Evolutionary conservation across 1,140 invertebrate species (phyloP).

Genomic region (Galendromus occidentalis): DNA sequence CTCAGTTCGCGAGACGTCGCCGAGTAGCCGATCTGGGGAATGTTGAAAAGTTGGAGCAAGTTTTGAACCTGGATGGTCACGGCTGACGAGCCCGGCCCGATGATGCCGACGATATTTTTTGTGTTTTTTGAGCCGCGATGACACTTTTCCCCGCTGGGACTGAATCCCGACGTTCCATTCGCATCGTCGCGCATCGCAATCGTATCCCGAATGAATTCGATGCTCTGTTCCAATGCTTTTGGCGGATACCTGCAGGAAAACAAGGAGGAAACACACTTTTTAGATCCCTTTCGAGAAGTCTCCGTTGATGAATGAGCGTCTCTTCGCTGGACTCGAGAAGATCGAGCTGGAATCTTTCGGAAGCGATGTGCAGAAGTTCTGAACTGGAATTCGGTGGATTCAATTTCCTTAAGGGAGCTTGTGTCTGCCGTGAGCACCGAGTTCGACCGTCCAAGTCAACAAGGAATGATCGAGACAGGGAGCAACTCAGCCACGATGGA

Average conservation of each 20-base stretch:
- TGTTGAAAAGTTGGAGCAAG: conserved; percentile 53
- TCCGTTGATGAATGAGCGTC: no score
- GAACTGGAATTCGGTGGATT: no score
- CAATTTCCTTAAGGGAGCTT: no score
- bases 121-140: conserved; percentile 25
- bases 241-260: conserved; percentile 29
- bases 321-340: no score
- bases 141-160: conserved; percentile 14
- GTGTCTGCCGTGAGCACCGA: no score
- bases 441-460: no score
- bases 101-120: conserved; percentile 41
- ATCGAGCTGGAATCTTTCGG: no score
- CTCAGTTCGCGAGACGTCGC: conserved; percentile 54
- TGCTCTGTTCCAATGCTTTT: conserved; percentile 52
- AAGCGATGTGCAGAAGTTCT: no score
- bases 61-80: conserved; percentile 56
- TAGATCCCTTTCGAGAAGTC: not conserved
- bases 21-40: conserved; percentile 61
- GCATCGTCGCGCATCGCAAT: conserved; percentile 31
- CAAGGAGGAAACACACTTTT: not conserved
- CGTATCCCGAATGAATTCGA: conserved; percentile 49
- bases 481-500: no score
- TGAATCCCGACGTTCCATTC: not conserved
- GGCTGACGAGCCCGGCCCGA: conserved; percentile 45
- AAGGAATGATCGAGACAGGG: no score